phyloP scores from a whole-genome alignment of 1,140 invertebrate genomes.

The Argopecten irradians region DNA sequence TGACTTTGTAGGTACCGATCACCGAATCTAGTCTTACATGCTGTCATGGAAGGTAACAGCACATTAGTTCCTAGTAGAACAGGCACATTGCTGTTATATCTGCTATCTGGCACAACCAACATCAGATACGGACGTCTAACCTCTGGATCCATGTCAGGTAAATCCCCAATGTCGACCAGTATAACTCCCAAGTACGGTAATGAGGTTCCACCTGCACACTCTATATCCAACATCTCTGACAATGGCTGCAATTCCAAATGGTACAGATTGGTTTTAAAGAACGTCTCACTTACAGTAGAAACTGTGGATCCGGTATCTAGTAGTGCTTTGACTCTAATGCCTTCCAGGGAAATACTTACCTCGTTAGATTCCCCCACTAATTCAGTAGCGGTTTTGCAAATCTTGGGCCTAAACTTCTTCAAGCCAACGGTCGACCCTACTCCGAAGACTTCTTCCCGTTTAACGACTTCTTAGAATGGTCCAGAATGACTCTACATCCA shows the following conservation, averaged over 20 bases:
- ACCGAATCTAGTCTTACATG: not conserved
- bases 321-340: not conserved
- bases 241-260: not conserved
- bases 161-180: not conserved
- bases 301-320: slow-evolving; percentile 40
- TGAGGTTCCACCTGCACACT: slow-evolving; percentile 27
- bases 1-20: not conserved
- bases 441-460: not conserved
- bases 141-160: not conserved
- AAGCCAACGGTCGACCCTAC: not conserved
- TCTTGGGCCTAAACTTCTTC: not conserved
- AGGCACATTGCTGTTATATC: not conserved
- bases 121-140: not conserved
- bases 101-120: not conserved
- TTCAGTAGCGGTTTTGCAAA: not conserved
- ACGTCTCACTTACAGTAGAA: slow-evolving; percentile 6
- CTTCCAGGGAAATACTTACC: not conserved
- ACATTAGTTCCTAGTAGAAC: not conserved
- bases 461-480: not conserved
- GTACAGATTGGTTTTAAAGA: not conserved
- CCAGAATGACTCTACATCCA: not conserved
- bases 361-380: not conserved
- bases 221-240: slow-evolving; percentile 3
- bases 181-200: slow-evolving; percentile 37
- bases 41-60: not conserved